phyloP scores from a whole-genome alignment of 1,140 invertebrate genomes.

The Aphis craccivora region DNA sequence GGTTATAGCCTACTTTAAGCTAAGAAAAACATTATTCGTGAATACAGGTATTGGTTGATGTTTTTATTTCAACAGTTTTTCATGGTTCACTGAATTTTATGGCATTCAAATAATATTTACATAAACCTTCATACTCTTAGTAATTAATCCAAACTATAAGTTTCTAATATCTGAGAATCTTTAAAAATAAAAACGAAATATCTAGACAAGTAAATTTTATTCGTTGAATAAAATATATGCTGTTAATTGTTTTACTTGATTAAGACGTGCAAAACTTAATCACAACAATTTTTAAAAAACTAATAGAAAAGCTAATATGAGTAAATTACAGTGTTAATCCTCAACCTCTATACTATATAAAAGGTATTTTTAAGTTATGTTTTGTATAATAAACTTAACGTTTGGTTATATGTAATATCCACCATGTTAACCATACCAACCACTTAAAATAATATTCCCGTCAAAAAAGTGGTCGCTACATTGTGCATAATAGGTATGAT shows the following conservation, averaged over 20 bases:
- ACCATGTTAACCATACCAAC: neutral
- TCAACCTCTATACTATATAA: neutral
- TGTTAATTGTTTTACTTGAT: neutral
- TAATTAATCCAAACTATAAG: neutral
- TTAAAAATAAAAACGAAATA: neutral
- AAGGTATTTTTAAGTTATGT: neutral
- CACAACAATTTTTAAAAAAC: neutral
- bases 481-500: neutral
- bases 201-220: neutral
- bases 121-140: neutral
- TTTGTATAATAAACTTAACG: neutral
- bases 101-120: neutral
- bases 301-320: neutral
- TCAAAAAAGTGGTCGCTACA: too few relatives aligned
- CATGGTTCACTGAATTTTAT: neutral
- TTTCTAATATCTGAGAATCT: neutral
- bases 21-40: neutral
- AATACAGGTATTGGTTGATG: neutral
- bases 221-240: neutral
- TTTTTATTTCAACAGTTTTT: neutral
- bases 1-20: neutral
- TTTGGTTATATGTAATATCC: neutral
- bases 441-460: neutral
- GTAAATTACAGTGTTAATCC: neutral
- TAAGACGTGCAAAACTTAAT: neutral